phyloP scores from a whole-genome alignment of 2,113 vertebrate species.

The Danionella cerebrum region DNA sequence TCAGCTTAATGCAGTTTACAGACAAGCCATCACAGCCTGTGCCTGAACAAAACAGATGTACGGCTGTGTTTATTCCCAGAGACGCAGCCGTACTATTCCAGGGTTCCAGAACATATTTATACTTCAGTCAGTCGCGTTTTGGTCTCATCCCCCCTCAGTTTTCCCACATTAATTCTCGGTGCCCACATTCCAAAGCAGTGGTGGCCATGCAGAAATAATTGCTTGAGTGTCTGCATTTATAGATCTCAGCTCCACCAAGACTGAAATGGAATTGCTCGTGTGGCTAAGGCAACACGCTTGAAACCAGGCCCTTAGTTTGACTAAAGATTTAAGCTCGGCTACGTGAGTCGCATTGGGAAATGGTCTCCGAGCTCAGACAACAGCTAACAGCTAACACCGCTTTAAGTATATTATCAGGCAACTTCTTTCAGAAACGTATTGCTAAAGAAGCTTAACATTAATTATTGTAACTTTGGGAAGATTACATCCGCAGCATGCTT shows the following conservation, averaged over 20 bases:
- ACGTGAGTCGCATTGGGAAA: conserved; percentile 77
- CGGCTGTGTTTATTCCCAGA: neutral
- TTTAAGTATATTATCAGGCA: conserved; percentile 97
- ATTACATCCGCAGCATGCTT: conserved; percentile 98
- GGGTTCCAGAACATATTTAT: neutral
- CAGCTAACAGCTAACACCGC: conserved; percentile 89
- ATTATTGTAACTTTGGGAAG: conserved; percentile 99
- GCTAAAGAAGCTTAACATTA: conserved; percentile 99
- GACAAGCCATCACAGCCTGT: conserved; percentile 39
- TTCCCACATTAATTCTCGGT: conserved; percentile 5
- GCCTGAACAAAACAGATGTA: conserved; percentile 36
- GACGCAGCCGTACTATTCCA: neutral
- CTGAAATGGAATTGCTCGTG: conserved; percentile 17
- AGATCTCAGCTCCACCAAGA: conserved; percentile 16
- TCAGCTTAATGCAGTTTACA: conserved; percentile 54
- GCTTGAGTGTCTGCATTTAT: conserved; percentile 3
- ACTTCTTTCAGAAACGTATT: conserved; percentile 98
- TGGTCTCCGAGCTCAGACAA: conserved; percentile 63
- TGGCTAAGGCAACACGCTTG: conserved; percentile 63
- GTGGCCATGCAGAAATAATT: conserved; percentile 21
- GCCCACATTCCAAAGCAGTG: conserved; percentile 4
- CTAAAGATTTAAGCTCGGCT: conserved; percentile 87
- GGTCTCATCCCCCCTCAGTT: neutral
- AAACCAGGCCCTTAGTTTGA: conserved; percentile 79
- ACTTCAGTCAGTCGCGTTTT: neutral